Conservation (phyloP, 2,113 vertebrate species). For the Dipodomys merriami region DNA sequence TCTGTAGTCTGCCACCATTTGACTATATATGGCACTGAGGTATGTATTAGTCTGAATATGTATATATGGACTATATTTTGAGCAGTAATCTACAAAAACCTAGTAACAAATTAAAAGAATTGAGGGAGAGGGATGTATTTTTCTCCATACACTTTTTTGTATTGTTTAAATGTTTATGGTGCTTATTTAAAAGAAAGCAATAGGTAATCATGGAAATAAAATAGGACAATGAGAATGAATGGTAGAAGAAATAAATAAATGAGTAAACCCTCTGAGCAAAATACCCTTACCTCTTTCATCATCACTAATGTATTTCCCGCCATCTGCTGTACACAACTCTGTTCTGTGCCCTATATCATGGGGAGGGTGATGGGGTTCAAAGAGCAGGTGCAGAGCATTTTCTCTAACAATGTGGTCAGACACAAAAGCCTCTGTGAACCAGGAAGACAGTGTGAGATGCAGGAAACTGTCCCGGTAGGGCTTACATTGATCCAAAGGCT, state of each 20-base stretch:
- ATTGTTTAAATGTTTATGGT: not conserved
- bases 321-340: not conserved
- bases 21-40: not conserved
- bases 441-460: not conserved
- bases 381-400: not conserved
- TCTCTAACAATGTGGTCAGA: not conserved
- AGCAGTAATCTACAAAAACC: not conserved
- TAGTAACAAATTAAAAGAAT: not conserved
- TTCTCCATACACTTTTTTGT: not conserved
- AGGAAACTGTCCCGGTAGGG: not conserved
- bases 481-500: not conserved
- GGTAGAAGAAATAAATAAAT: not conserved
- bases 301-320: not conserved
- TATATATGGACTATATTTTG: not conserved
- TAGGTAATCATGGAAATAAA: not conserved
- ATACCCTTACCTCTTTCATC: not conserved
- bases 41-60: not conserved
- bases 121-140: not conserved
- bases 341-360: not conserved
- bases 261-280: not conserved
- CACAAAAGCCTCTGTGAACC: not conserved
- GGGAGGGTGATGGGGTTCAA: not conserved
- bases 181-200: constrained; percentile 46
- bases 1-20: not conserved
- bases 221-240: not conserved